phyloP scores from a whole-genome alignment of 2,113 vertebrate species.

The Anhinga rufa region DNA sequence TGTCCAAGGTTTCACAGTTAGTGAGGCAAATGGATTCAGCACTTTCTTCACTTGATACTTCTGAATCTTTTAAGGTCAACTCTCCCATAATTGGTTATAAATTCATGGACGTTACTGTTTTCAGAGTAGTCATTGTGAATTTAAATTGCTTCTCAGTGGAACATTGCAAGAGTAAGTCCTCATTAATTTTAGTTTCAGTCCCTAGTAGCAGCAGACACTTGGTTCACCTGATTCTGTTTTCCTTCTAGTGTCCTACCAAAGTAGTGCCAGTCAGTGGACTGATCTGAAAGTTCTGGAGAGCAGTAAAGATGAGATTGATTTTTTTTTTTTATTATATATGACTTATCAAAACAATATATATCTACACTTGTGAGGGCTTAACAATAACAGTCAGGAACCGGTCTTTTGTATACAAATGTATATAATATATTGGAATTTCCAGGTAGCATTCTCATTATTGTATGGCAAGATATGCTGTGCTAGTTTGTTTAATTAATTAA shows the following conservation, averaged over 20 bases:
- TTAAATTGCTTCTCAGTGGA: background rate
- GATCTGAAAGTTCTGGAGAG: background rate
- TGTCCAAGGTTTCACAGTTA: background rate
- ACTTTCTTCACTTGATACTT: background rate
- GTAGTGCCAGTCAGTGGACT: background rate
- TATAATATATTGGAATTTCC: background rate
- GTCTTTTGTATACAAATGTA: background rate
- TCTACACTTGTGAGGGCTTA: background rate
- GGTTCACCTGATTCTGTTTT: background rate
- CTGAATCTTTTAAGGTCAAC: conserved; percentile 4
- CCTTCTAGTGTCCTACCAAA: background rate
- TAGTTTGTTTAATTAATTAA: background rate
- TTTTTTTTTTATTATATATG: background rate
- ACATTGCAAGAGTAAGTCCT: background rate
- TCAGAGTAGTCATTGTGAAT: background rate
- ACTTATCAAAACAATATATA: background rate
- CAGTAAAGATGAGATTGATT: background rate
- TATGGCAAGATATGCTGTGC: background rate
- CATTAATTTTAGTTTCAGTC: background rate
- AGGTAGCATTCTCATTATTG: background rate
- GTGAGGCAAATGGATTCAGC: background rate
- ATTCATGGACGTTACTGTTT: background rate
- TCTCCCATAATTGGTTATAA: background rate
- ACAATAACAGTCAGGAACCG: background rate
- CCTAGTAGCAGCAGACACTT: background rate